Evolutionary conservation across 92 coral and sea anemone genomes (phyloP), one percentile per base, ranked within the genome.

Genomic region (Porites evermanni): DNA sequence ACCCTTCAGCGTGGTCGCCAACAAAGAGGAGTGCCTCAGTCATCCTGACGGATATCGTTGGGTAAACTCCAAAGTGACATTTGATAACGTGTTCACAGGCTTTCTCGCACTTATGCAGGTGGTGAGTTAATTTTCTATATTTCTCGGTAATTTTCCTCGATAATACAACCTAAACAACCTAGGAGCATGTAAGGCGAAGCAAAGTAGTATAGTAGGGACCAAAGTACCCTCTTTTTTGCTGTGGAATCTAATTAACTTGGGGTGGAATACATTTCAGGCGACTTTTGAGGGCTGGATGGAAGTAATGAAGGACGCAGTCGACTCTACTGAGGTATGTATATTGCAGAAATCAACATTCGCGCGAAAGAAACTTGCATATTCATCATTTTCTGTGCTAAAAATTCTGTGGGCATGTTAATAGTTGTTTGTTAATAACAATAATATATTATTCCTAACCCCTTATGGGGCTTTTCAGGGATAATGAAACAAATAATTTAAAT

Each of bases 241-340:
- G 12, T 11, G 13, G 12, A 56, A 11, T 56, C 53, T 26, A 68
- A 20, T 17, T 23, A 5, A 68, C 32, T 68, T 68, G 23, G 19
- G 13, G 7, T 20, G 24, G 23, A 10, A 47, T 52, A 19, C 17
- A 13, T 60, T 60, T 14, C 80, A 96, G 98, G 98, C 98, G 65
- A 96, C 98, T 19, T 94, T 92, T 79, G 98, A 96, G 83, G 98
- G 98, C 24, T 96, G 98, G 98, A 96, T 96, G 90, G 98, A 94
- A 82, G 90, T 94, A 12, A 96, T 96, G 98, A 64, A 87, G 67
- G 98, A 96, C 77, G 95, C 98, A 11, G 98, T 96, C 9, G 98
- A 96, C 69, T 90, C 98, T 12, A 94, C 96, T 18, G 88, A 85
- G 91, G 98, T 96, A 51, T 7, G 85, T 17, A 38, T 38, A 38